Evolutionary conservation across 1,140 invertebrate species (phyloP), one percentile per base, ranked within the genome.

Genomic region (Argopecten irradians): DNA sequence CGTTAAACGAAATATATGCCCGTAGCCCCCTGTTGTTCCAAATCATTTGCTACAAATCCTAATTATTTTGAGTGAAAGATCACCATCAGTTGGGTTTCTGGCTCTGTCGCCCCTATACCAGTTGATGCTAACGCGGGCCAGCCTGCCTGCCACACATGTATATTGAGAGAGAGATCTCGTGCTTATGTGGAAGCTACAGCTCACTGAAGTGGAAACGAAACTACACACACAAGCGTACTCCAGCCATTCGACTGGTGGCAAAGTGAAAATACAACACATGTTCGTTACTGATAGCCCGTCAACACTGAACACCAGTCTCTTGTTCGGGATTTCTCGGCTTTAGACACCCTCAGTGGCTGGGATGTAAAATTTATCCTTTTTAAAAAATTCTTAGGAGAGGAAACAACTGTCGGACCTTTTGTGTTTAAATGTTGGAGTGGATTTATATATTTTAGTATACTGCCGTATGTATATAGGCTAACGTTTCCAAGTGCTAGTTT

Each of bases 11-110:
- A 71, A 71, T 71, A 28, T 71, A 71, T 71, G 55, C 55, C 55
- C 16, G 55, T 71, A 71, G 55, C 55, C 55, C 55, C 55, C 55
- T 71, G 55, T 71, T 28, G 55, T 71, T 71, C 55, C 55, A 71
- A 71, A 71, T 71, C 55, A 71, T 71, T 71, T 71, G 55, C n/a
- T 11, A 71, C 55, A 71, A 71, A 71, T 71, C 55, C 55, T 71
- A 71, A 71, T 71, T 71, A 71, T 71, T 71, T 71, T 71, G 55
- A 71, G 55, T 71, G 55, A 71, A n/a, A 71, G 55, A 71, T 71
- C 55, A 71, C 22, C 55, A 71, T 71, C 55, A 71, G 55, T 28
- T n/a, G 55, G 55, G 55, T 71, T 16, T 22, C 55, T 71, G 22
- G 55, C n/a, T 71, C 55, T 71, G 55, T 71, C 55, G 55, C 55